A percentile compares a stretch with the other conserved stretches of the same genome.
These are phyloP conservation scores for Sepiola atlantica DNA, from an alignment of 2,888 invertebrate genomes.

Conservation along the genomic window DNA sequence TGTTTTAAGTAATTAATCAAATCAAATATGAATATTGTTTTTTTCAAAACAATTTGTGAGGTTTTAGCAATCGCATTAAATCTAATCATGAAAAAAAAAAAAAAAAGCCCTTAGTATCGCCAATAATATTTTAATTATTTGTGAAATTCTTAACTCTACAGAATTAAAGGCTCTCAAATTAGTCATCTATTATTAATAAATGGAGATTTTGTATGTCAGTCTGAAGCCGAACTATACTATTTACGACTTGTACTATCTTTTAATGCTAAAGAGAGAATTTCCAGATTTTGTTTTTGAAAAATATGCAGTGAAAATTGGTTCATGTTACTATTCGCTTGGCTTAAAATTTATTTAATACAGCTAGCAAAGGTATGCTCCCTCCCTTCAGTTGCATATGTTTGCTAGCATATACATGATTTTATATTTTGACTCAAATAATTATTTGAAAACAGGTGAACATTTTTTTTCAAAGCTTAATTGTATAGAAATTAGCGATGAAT, in stretches of 20 bases:
- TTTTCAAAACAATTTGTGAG: background rate
- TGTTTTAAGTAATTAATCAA: background rate
- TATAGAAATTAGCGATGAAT: background rate
- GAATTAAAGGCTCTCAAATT: background rate
- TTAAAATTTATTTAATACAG: too few relatives aligned
- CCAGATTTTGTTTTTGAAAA: too few relatives aligned
- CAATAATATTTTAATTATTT: background rate
- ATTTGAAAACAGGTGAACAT: background rate
- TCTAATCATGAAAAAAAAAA: background rate
- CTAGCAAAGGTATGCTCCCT: too few relatives aligned
- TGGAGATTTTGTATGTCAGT: background rate
- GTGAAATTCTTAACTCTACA: background rate
- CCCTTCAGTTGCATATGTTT: too few relatives aligned
- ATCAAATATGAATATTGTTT: too few relatives aligned
- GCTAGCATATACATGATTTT: too few relatives aligned
- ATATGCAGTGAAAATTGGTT: too few relatives aligned
- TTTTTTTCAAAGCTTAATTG: background rate
- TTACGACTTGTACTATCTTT: too few relatives aligned
- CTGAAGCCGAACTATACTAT: too few relatives aligned
- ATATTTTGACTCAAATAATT: background rate
- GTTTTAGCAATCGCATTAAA: background rate
- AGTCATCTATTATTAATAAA: background rate
- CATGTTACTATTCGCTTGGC: too few relatives aligned
- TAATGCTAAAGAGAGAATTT: too few relatives aligned
- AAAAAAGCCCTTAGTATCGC: background rate